Base-by-base conservation (phyloP, 2,113 vertebrate genomes). In the Motacilla alba region DNA sequence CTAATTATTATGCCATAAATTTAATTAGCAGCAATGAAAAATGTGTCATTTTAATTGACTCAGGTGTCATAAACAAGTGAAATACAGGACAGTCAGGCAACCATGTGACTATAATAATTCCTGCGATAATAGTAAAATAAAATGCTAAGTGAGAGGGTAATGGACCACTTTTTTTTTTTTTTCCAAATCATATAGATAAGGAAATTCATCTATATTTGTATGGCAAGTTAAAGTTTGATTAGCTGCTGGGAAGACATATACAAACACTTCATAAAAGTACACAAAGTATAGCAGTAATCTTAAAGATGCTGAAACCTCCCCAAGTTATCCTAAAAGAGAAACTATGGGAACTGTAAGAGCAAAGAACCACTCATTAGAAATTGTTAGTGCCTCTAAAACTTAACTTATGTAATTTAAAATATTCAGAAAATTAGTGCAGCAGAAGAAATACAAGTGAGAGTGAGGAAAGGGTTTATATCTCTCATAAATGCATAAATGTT, bases 1-100 rank as follows among this genome's bases (percentile, higher is more conserved):
- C 63, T 93, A 93, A 82, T 44, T 18, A 87, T 78, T 66, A 90
- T 24, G 13, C 33, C 90, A 93, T 58, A 79, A 73, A 94, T 69
- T 75, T 89, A 96, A 96, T 89, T 88, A 96, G 73, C 17, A 92
- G 60, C 49, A 87, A 82, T 66, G 90, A 74, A 87, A 95, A 76
- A 70, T 78, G 24, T 66, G 58, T 33, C 26, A 56, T 68, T 95
- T 94, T 50, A 83, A 95, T 75, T 68, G 83, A 63, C 64, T 83
- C 7, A 56, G 91, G 37, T 60, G 44, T 87, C 84, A 80, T 78
- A 78, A 62, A 39, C 43, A 41, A 52, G 7, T 24, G 64, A 52
- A 87, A 78, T 28, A 64, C 31, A 72, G 37, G 60, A 60, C 47
- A 75, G 18, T 33, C 28, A 43, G 46, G 28, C 9, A 72, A 70